phyloP scores from a whole-genome alignment of 2,797 vertebrate genomes.

The Sphaeramia orbicularis region DNA sequence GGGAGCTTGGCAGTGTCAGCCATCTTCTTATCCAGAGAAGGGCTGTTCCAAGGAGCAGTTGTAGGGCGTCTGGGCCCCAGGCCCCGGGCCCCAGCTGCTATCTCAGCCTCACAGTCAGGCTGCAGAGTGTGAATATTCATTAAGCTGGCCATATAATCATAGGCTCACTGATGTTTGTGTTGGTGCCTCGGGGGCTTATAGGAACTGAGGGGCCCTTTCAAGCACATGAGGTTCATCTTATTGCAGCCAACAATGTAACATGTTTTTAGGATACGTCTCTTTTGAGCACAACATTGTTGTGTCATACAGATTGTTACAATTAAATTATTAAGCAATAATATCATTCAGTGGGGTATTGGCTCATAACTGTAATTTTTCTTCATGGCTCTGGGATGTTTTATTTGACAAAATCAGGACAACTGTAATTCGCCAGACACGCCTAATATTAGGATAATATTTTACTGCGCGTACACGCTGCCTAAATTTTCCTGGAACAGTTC shows the following conservation, averaged over 20 bases:
- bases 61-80: constrained; percentile 50
- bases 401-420: constrained; percentile 29
- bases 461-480: constrained; percentile 1
- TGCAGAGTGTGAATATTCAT: constrained; percentile 79
- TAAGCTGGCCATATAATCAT: constrained; percentile 67
- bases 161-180: constrained; percentile 64
- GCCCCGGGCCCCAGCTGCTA: constrained; percentile 73
- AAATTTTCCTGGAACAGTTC: constrained; percentile 38
- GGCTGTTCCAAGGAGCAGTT: constrained; percentile 49
- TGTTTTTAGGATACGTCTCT: constrained; percentile 46
- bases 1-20: constrained; percentile 33
- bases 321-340: constrained; percentile 39
- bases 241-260: constrained; percentile 45
- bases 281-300: constrained; percentile 29
- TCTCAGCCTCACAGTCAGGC: constrained; percentile 69
- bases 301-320: constrained; percentile 29
- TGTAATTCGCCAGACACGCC: constrained; percentile 5
- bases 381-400: constrained; percentile 14
- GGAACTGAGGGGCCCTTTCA: constrained; percentile 53
- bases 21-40: constrained; percentile 38
- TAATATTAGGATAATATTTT: constrained; percentile 29
- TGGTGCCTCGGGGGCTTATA: constrained; percentile 65
- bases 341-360: constrained; percentile 28
- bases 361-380: constrained; percentile 18
- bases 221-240: constrained; percentile 46